phyloP scores from a whole-genome alignment of 2,797 vertebrate species.

The Gymnothorax reevesii region DNA sequence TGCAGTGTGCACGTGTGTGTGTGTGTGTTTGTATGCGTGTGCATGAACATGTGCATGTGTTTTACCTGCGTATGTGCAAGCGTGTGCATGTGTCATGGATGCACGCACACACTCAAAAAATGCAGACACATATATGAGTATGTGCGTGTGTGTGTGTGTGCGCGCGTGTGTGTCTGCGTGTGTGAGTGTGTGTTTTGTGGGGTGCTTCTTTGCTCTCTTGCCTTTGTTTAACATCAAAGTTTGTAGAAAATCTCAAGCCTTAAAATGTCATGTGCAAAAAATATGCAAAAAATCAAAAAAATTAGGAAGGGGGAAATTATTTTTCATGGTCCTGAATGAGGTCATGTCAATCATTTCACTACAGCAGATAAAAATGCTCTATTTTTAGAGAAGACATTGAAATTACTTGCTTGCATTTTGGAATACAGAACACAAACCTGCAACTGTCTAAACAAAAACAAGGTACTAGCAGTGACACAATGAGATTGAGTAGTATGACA shows the following conservation, averaged over 20 bases:
- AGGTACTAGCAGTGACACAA: background rate
- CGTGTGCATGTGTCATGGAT: conserved; percentile 6
- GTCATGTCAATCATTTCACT: background rate
- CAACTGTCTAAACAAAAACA: background rate
- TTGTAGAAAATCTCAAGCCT: too few species aligned
- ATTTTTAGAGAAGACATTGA: background rate
- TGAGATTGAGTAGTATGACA: background rate
- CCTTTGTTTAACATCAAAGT: too few species aligned
- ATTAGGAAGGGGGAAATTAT: too few species aligned
- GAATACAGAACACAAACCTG: background rate
- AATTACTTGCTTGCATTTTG: background rate
- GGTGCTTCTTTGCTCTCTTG: too few species aligned
- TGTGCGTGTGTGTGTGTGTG: background rate
- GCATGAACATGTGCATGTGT: too few species aligned
- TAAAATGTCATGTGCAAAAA: too few species aligned
- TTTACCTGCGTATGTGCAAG: too few species aligned
- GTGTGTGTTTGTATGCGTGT: too few species aligned
- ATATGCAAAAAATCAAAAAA: too few species aligned
- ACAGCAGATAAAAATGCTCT: background rate
- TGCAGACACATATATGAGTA: conserved; percentile 9
- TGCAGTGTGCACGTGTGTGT: too few species aligned
- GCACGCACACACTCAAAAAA: background rate
- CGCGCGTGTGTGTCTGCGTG: background rate
- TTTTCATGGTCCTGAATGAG: background rate
- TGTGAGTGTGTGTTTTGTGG: background rate